These are phyloP conservation scores for Lipotes vexillifer DNA, from an alignment of 2,113 vertebrate genomes.

Conservation along the genomic window DNA sequence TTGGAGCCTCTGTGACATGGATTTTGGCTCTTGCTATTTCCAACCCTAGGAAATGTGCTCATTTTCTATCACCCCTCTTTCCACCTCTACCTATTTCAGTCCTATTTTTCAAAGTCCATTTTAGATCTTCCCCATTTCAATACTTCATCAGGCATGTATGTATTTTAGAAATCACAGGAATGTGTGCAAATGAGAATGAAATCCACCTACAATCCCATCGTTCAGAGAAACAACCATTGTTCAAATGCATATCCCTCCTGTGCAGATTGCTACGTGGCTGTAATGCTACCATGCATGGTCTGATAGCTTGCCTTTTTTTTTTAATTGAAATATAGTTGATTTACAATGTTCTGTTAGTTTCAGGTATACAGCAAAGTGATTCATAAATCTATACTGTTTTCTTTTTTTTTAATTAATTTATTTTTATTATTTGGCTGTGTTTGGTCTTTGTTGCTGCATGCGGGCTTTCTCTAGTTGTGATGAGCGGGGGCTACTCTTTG, in stretches of 20 bases:
- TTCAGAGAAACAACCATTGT: neutral
- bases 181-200: neutral
- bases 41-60: neutral
- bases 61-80: neutral
- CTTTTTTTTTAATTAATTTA: too few species aligned
- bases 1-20: neutral
- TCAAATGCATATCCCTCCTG: neutral
- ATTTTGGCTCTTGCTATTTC: neutral
- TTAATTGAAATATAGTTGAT: neutral
- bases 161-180: constrained; percentile 3
- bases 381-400: neutral
- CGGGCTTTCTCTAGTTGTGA: too few species aligned
- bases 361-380: neutral
- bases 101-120: neutral
- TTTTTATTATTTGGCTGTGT: too few species aligned
- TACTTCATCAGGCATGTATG: neutral
- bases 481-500: too few species aligned
- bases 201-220: neutral
- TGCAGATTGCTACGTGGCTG: neutral
- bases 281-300: neutral
- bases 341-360: neutral
- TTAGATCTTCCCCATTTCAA: neutral
- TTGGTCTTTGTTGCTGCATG: too few species aligned
- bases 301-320: neutral
- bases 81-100: neutral